Base-by-base conservation (phyloP, 2,113 vertebrate species). In the Amazona vittata region DNA sequence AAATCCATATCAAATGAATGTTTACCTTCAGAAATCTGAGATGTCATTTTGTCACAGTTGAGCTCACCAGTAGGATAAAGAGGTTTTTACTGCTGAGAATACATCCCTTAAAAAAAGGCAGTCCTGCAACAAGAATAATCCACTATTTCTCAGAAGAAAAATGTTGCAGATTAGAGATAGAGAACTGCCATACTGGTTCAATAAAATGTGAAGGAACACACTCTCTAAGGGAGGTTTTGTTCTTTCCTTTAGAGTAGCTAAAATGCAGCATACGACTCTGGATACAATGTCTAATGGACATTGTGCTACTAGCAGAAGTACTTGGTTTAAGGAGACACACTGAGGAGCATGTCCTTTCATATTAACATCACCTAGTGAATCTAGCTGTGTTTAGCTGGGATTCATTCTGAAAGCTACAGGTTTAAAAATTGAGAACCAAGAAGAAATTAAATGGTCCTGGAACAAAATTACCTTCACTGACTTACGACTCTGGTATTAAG, bases 21-120 rank as follows among this genome's bases (percentile, higher is more conserved):
- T 89, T 94, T 95, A 68, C 90, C 79, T 89, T 63, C 71, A 67
- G 93, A 74, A 94, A 89, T 90, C 13, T 53, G 76, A 95, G 94
- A 77, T 90, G 37, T 44, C 18, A 14, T 74, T 92, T 90, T 74
- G 57, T 50, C 39, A 41, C 41, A 52, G 52, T 7, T 43, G 63
- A 90, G 55, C 60, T 94, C 64, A 49, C 46, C 60, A 75, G 63
- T 37, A 63, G 60, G 52, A 60, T 49, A 37, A 65, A 62, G 83
- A 57, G 7, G 5, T 88, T 93, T 39, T 81, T 89, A 24, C 65
- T 3, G 1, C 90, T 68, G 84, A 82, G 81, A 93, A 65, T 15
- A 49, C 26, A 26, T 35, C 41, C 55, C 29, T 77, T 73, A 43
- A 76, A 75, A 64, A 81, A 84, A 70, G 17, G 3, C 39, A 49